A percentile compares a stretch with the other conserved stretches of the same genome.
Conservation (phyloP, 2,113 vertebrate genomes). For the Thinocorus orbignyianus region DNA sequence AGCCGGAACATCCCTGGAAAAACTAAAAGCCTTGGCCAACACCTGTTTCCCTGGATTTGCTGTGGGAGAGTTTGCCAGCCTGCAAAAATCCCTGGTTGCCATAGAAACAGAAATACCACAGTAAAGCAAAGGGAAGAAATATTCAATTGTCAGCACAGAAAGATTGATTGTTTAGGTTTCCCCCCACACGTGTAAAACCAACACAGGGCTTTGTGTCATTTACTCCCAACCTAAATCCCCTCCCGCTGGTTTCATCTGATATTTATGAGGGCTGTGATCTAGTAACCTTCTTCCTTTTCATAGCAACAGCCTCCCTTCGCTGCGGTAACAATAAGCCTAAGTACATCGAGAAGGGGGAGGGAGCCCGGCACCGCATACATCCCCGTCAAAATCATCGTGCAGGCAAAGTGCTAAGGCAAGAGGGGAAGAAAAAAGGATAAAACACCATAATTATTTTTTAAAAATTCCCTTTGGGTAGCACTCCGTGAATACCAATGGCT, state of each 20-base stretch:
- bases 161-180: constrained; percentile 63
- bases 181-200: neutral
- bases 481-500: neutral
- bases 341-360: neutral
- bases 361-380: rapidly evolving
- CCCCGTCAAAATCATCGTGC: neutral
- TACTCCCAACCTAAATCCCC: constrained; percentile 65
- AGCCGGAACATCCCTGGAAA: neutral
- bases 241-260: constrained; percentile 43
- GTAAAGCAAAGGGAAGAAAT: constrained; percentile 66
- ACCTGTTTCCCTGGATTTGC: constrained; percentile 5
- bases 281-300: neutral
- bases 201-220: constrained; percentile 63
- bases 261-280: constrained; percentile 55
- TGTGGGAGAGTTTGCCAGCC: constrained; percentile 53
- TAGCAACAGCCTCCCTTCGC: neutral
- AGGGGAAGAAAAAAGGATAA: neutral
- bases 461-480: neutral
- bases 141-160: constrained; percentile 66
- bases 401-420: neutral
- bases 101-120: constrained; percentile 74
- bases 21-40: neutral
- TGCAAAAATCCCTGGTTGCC: constrained; percentile 71
- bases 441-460: neutral
- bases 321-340: constrained; percentile 3